These are phyloP conservation scores for Grammomys dolichurus DNA, from an alignment of 2,113 vertebrate genomes.

Conservation along the genomic window DNA sequence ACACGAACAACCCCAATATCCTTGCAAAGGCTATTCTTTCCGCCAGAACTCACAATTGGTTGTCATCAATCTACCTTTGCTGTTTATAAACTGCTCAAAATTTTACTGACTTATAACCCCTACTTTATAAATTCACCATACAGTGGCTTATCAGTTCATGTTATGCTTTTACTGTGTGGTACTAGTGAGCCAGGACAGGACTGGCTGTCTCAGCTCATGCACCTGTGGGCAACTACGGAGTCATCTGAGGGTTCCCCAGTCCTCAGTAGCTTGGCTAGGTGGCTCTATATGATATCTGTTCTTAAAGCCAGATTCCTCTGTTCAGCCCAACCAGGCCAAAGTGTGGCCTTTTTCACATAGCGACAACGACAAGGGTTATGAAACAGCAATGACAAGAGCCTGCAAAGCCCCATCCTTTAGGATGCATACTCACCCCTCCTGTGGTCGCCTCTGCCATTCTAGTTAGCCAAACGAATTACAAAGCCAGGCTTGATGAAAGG, in stretches of 20 bases:
- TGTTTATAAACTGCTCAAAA: background rate
- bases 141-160: background rate
- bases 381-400: background rate
- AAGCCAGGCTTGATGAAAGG: background rate
- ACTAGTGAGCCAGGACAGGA: background rate
- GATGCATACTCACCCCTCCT: background rate
- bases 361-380: background rate
- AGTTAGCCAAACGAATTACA: background rate
- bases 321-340: background rate
- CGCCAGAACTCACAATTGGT: background rate
- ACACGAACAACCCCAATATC: background rate
- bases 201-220: background rate
- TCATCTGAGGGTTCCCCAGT: background rate
- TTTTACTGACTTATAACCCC: background rate
- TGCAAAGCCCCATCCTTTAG: background rate
- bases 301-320: background rate
- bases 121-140: background rate
- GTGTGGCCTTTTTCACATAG: background rate
- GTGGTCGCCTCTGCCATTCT: background rate
- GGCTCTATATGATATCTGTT: background rate
- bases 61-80: background rate
- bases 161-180: background rate
- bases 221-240: background rate
- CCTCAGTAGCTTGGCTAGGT: background rate
- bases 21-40: constrained; percentile 25